Evolutionary conservation across 2,888 invertebrate species (phyloP).

Genomic region (Alviniconcha strummeri): DNA sequence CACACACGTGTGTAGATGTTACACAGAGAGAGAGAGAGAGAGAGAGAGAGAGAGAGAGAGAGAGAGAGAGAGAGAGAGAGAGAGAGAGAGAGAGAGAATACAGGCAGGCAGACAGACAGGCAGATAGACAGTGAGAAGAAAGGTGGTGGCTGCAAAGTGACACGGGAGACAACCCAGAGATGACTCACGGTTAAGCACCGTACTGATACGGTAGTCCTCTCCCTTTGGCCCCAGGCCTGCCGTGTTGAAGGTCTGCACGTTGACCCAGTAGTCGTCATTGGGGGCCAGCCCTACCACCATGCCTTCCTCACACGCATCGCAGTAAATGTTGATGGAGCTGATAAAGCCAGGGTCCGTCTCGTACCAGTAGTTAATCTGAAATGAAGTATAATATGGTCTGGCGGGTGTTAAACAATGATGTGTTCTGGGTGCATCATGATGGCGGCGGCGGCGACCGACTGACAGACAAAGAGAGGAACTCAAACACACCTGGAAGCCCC

Average conservation of each 20-base stretch:
- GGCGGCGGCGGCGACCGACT: constrained; percentile 81
- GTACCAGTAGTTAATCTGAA: constrained; percentile 43
- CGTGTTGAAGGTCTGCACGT: constrained; percentile 96
- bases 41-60: too few relatives aligned
- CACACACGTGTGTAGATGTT: too few relatives aligned
- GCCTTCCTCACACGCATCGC: constrained; percentile 88
- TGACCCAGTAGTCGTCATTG: constrained; percentile 92
- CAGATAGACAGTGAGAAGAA: neutral
- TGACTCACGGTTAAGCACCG: constrained; percentile 50
- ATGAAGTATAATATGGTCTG: constrained; percentile 76
- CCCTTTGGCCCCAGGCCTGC: constrained; percentile 97
- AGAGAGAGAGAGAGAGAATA: too few relatives aligned
- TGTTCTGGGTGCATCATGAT: constrained; percentile 93
- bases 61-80: too few relatives aligned
- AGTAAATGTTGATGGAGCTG: constrained; percentile 53
- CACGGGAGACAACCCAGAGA: too few relatives aligned
- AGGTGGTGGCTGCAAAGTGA: too few relatives aligned
- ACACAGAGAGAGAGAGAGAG: too few relatives aligned
- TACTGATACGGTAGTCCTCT: constrained; percentile 78
- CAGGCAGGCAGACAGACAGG: too few relatives aligned
- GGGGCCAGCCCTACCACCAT: constrained; percentile 94
- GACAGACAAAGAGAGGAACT: too few relatives aligned
- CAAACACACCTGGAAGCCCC: constrained; percentile 86
- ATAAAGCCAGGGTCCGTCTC: neutral
- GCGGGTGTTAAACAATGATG: constrained; percentile 83